phyloP scores from a whole-genome alignment of 1,140 invertebrate genomes.

The Drosophila baimaii region DNA sequence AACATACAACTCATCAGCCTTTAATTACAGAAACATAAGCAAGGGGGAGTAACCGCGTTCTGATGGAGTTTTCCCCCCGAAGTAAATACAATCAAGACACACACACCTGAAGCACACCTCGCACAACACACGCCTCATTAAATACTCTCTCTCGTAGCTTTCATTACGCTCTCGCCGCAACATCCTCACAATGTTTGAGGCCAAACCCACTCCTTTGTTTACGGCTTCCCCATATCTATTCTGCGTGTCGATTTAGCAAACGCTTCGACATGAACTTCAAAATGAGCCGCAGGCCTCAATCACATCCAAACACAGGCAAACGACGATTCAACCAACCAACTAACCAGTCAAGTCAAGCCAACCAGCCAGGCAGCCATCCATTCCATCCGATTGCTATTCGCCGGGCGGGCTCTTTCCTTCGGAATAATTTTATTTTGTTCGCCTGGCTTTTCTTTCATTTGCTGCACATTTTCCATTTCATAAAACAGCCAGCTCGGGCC shows the following conservation, averaged over 20 bases:
- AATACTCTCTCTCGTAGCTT: constrained; percentile 9
- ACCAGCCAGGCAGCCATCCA: constrained; percentile 15
- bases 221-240: constrained; percentile 32
- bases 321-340: constrained; percentile 29
- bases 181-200: not conserved
- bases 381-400: constrained; percentile 27
- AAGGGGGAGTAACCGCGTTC: not conserved
- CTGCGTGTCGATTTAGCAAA: constrained; percentile 52
- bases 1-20: constrained; percentile 6
- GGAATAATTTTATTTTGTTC: constrained; percentile 49
- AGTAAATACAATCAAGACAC: not conserved
- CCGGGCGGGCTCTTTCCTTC: constrained; percentile 23
- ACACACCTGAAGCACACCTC: constrained; percentile 29
- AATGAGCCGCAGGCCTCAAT: constrained; percentile 55
- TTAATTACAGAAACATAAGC: constrained; percentile 5
- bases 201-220: constrained; percentile 33
- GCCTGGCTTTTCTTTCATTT: constrained; percentile 66
- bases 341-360: constrained; percentile 24
- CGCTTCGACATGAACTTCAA: constrained; percentile 51
- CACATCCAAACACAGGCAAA: constrained; percentile 41
- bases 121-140: constrained; percentile 16
- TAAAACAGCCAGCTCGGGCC: constrained; percentile 71
- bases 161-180: constrained; percentile 20
- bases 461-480: constrained; percentile 79
- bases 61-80: not conserved